phyloP scores from a whole-genome alignment of 1,140 invertebrate species.

The Calliphora vicina region DNA sequence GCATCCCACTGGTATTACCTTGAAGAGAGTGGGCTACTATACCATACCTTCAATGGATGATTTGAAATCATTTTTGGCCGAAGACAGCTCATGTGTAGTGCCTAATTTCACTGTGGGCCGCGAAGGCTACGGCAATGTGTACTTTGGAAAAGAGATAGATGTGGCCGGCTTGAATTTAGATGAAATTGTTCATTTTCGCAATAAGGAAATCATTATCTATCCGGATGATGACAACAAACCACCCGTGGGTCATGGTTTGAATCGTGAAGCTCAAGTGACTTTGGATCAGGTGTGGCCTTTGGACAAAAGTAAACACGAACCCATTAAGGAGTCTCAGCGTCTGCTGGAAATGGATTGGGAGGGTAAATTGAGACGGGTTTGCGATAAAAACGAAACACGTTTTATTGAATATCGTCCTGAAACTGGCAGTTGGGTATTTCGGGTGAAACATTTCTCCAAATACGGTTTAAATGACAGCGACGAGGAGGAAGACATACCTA shows the following conservation, averaged over 20 bases:
- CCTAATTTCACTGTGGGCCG: slow-evolving; percentile 92
- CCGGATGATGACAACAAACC: slow-evolving; percentile 76
- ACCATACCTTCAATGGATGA: slow-evolving; percentile 84
- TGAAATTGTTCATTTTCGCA: slow-evolving; percentile 79
- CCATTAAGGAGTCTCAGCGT: slow-evolving; percentile 83
- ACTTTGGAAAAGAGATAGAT: slow-evolving; percentile 86
- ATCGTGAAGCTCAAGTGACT: slow-evolving; percentile 90
- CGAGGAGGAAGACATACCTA: slow-evolving; percentile 68
- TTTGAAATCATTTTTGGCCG: slow-evolving; percentile 70
- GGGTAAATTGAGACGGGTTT: slow-evolving; percentile 83
- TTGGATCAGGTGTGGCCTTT: slow-evolving; percentile 94
- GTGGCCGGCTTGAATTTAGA: slow-evolving; percentile 90
- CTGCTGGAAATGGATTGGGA: slow-evolving; percentile 86
- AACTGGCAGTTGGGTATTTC: slow-evolving; percentile 95
- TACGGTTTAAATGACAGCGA: slow-evolving; percentile 93
- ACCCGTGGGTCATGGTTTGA: slow-evolving; percentile 84
- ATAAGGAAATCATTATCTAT: slow-evolving; percentile 80
- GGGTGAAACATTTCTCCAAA: slow-evolving; percentile 96
- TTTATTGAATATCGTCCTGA: slow-evolving; percentile 95
- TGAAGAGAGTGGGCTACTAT: slow-evolving; percentile 83
- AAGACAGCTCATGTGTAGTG: slow-evolving; percentile 83
- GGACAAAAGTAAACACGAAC: slow-evolving; percentile 82
- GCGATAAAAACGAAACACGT: slow-evolving; percentile 83
- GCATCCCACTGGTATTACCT: slow-evolving; percentile 70
- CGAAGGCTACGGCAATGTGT: slow-evolving; percentile 91